Evolutionary conservation across 2,797 vertebrate genomes (phyloP).

Genomic region (Rhinogobio ventralis): DNA sequence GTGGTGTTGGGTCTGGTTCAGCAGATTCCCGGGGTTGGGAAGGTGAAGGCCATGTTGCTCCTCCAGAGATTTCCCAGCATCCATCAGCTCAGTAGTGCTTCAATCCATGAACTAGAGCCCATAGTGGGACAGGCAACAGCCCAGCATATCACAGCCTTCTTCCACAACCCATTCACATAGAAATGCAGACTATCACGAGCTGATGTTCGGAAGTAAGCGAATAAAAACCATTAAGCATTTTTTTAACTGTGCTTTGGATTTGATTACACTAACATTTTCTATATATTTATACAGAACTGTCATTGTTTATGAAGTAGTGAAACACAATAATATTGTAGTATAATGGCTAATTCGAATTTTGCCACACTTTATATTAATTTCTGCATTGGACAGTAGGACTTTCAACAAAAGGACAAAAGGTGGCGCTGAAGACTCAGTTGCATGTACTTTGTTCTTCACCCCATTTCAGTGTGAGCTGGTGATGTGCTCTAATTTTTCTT

Average conservation of each 20-base stretch:
- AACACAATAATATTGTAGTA: background rate
- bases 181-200: no score
- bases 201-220: background rate
- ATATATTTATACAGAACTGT: background rate
- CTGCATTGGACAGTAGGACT: background rate
- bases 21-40: slow-evolving; percentile 87
- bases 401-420: background rate
- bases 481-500: background rate
- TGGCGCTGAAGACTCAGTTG: background rate
- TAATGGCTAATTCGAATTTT: background rate
- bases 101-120: slow-evolving; percentile 75
- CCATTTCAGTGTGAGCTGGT: background rate
- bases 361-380: background rate
- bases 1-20: slow-evolving; percentile 79
- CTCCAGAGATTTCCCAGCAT: slow-evolving; percentile 84
- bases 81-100: slow-evolving; percentile 80
- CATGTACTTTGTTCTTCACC: background rate
- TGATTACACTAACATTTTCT: background rate
- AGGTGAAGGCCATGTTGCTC: slow-evolving; percentile 84
- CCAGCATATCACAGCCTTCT: slow-evolving; percentile 80
- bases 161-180: slow-evolving; percentile 65
- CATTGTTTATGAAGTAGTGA: background rate
- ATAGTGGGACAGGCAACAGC: slow-evolving; percentile 79
- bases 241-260: background rate
- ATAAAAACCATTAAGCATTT: background rate